Evolutionary conservation across 2,888 invertebrate species (phyloP).

Genomic region (Perizoma flavofasciatum): DNA sequence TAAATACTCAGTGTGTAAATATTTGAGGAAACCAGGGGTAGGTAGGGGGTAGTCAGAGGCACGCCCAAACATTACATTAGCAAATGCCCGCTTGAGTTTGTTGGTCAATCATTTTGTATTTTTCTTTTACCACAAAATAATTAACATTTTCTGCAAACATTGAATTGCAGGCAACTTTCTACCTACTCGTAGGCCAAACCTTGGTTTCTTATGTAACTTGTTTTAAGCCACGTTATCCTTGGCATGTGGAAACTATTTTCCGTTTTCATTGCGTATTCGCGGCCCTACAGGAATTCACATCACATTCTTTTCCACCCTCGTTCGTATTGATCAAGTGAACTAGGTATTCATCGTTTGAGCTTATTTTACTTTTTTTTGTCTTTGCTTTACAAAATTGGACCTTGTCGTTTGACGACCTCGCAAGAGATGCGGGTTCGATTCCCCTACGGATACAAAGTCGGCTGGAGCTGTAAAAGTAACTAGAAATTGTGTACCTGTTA

Average conservation of each 20-base stretch:
- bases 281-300: slow-evolving; percentile 16
- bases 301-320: slow-evolving; percentile 15
- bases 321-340: slow-evolving; percentile 17
- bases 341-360: not conserved
- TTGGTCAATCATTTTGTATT: not conserved
- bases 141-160: slow-evolving; percentile 14
- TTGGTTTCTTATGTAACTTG: slow-evolving; percentile 33
- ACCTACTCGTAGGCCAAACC: slow-evolving; percentile 19
- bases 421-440: too few relatives aligned
- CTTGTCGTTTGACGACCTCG: too few relatives aligned
- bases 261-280: slow-evolving; percentile 27
- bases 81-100: too few relatives aligned
- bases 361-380: not conserved
- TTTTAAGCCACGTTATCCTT: slow-evolving; percentile 30
- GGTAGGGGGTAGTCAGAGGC: too few relatives aligned
- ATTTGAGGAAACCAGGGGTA: too few relatives aligned
- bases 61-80: too few relatives aligned
- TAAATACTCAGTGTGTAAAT: too few relatives aligned
- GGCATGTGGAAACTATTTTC: slow-evolving; percentile 35
- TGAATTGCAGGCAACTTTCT: slow-evolving; percentile 21
- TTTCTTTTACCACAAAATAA: slow-evolving; percentile 3
- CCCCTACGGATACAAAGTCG: too few relatives aligned
- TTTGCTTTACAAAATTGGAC: too few relatives aligned
- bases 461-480: too few relatives aligned
- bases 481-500: too few relatives aligned